Percentiles rank a stretch among this genome's conserved stretches.
These are phyloP conservation scores for Trematocara nigrifrons DNA, from an alignment of 2,113 vertebrate genomes.

Conservation along the genomic window DNA sequence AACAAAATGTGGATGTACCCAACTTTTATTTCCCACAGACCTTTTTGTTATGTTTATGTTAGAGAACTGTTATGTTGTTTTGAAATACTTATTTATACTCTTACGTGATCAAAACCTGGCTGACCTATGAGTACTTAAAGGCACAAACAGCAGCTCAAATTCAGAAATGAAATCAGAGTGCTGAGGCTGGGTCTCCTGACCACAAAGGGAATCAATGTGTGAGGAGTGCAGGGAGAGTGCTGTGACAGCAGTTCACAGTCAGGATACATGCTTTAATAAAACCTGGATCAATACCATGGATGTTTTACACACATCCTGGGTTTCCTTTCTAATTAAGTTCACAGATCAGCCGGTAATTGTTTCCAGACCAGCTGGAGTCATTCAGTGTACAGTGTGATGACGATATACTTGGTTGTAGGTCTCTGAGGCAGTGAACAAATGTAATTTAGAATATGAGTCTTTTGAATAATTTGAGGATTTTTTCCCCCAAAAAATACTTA, in stretches of 20 bases:
- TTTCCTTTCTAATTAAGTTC: constrained; percentile 22
- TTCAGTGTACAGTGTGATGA: neutral
- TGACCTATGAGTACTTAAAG: neutral
- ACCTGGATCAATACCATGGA: neutral
- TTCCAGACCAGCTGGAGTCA: neutral
- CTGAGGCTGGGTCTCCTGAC: neutral
- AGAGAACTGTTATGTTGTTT: neutral
- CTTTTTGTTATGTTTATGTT: neutral
- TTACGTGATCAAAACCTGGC: neutral
- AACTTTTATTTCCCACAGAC: neutral
- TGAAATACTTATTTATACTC: neutral
- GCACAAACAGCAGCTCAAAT: neutral
- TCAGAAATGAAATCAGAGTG: neutral
- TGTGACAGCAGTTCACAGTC: neutral
- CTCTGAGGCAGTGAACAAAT: neutral
- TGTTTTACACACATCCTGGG: neutral
- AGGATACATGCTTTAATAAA: constrained; percentile 46
- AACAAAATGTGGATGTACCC: neutral
- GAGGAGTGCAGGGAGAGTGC: neutral
- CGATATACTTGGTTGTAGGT: neutral
- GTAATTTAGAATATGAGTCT: neutral
- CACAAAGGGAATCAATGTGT: constrained; percentile 4
- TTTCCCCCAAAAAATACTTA: accelerated
- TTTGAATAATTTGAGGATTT: neutral
- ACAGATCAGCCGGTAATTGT: constrained; percentile 15